phyloP scores from a whole-genome alignment of 2,797 vertebrate species.

The Lagodon rhomboides region DNA sequence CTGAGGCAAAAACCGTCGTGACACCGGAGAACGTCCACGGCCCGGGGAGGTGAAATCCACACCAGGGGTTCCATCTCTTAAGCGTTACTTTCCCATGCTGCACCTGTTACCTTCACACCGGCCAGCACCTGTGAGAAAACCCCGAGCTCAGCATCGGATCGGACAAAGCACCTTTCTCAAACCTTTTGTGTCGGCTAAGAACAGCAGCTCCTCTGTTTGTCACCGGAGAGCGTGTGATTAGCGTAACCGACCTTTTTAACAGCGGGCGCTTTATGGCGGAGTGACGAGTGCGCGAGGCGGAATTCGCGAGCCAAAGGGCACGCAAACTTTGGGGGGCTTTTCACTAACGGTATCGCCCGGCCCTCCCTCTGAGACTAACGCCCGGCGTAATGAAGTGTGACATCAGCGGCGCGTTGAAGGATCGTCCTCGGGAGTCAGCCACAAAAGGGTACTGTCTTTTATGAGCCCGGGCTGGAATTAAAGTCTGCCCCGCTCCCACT shows the following conservation, averaged over 20 bases:
- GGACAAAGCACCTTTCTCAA: slow-evolving; percentile 71
- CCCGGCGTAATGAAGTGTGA: slow-evolving; percentile 56
- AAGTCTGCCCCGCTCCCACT: slow-evolving; percentile 61
- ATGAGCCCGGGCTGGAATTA: slow-evolving; percentile 64
- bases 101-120: slow-evolving; percentile 73
- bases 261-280: slow-evolving; percentile 23
- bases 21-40: slow-evolving; percentile 67
- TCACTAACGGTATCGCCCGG: slow-evolving; percentile 15
- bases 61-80: slow-evolving; percentile 48
- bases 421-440: slow-evolving; percentile 53
- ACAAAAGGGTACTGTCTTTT: slow-evolving; percentile 72
- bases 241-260: slow-evolving; percentile 31
- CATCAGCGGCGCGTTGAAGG: slow-evolving; percentile 45
- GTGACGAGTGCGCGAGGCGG: slow-evolving; percentile 21
- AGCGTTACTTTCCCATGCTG: slow-evolving; percentile 71
- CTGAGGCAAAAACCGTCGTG: slow-evolving; percentile 41
- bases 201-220: slow-evolving; percentile 68
- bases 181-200: slow-evolving; percentile 69
- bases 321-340: slow-evolving; percentile 38
- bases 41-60: slow-evolving; percentile 76
- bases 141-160: slow-evolving; percentile 36
- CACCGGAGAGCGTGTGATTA: slow-evolving; percentile 68
- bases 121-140: slow-evolving; percentile 72
- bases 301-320: slow-evolving; percentile 29
- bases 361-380: slow-evolving; percentile 32